Base-by-base conservation (phyloP, 1,140 invertebrate genomes). In the Heliothis virescens region DNA sequence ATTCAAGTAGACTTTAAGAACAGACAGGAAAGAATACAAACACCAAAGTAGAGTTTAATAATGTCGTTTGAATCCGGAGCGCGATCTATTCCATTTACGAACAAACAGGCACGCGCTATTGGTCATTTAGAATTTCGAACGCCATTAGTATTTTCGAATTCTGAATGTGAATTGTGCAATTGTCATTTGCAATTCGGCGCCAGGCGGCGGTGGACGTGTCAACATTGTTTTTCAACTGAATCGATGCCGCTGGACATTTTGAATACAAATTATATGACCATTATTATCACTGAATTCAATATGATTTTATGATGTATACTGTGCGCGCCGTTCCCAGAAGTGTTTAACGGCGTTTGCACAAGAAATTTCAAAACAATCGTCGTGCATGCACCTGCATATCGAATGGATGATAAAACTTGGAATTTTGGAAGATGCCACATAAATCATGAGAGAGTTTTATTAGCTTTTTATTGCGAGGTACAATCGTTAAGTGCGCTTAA, bases 111-210 rank as follows among this genome's bases (percentile, higher is more conserved):
- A 90, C 91, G 88, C 88, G 89, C 87, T 83, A 86, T 86, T 84
- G 89, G 83, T 82, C 60, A 83, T 86, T 85, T 85, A 82, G 83
- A 91, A 90, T 91, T 92, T 92, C 86, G 89, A 89, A 89, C 86
- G 85, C 89, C 89, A 91, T 91, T 86, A 85, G 72, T 84, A 82
- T 90, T 88, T 93, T 91, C 83, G 85, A 92, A 91, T 90, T 91
- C 85, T 67, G 87, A 89, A 91, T 87, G 87, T 86, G 86, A 85
- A 82, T 87, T 87, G 83, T 86, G 85, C 86, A 90, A 89, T 87
- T 84, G 83, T 88, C 87, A 92, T 91, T 92, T 92, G 90, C 90
- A 86, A 91, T 90, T 90, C 88, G 85, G 91, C 91, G 91, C 90
- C 90, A 82, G 87, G 76, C 88, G 86, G 81, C 83, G 86, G 87